Conservation (phyloP, 1,140 invertebrate genomes). For the Ostrea denselamellosa region DNA sequence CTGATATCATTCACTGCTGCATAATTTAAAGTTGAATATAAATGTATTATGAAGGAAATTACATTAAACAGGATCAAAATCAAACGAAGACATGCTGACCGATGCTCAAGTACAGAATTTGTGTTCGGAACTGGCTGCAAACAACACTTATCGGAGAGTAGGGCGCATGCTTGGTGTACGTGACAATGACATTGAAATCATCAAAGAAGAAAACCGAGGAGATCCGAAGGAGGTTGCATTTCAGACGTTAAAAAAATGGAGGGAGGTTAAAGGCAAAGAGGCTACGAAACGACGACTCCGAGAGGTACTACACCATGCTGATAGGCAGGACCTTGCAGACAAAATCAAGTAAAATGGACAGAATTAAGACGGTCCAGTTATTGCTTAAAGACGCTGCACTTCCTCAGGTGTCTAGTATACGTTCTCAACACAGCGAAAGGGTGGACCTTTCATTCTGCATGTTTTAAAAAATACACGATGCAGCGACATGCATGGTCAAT, state of each 20-base stretch:
- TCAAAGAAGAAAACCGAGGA: neutral
- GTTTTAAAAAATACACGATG: no score
- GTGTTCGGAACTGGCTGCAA: neutral
- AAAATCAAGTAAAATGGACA: neutral
- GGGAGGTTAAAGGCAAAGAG: neutral
- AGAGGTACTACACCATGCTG: neutral
- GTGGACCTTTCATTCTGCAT: no score
- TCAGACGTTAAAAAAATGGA: constrained; percentile 26
- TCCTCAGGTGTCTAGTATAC: neutral
- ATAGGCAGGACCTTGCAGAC: neutral
- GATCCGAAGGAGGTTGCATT: neutral
- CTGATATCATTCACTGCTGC: no score
- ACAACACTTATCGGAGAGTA: neutral
- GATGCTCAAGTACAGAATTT: neutral
- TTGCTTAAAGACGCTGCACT: neutral
- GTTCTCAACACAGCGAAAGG: no score
- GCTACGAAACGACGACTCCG: neutral
- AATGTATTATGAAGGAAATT: neutral
- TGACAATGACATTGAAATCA: constrained; percentile 14
- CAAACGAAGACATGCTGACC: neutral
- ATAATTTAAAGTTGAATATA: no score
- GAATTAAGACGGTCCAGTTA: neutral
- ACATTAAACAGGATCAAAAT: neutral
- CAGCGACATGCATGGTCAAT: no score
- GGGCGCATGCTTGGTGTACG: constrained; percentile 15